Evolutionary conservation across 2,113 vertebrate species (phyloP).

Genomic region (Emberiza fucata): DNA sequence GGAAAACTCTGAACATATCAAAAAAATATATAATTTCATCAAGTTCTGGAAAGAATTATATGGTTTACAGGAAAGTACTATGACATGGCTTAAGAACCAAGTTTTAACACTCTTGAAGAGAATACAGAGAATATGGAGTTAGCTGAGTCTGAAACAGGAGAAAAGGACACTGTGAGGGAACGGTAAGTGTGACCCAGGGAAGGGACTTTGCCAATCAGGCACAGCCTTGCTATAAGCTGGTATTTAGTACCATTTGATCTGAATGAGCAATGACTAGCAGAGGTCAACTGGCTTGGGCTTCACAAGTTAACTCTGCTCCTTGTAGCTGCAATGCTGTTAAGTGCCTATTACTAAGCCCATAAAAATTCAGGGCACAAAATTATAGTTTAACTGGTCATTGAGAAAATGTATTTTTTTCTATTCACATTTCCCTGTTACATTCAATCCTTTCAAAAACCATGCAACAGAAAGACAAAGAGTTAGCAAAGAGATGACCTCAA

Average conservation of each 20-base stretch:
- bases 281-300: not conserved
- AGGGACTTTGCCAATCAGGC: not conserved
- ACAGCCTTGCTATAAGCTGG: not conserved
- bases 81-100: not conserved
- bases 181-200: not conserved
- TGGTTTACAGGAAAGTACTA: not conserved
- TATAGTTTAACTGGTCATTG: not conserved
- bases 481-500: not conserved
- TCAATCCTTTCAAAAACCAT: not conserved
- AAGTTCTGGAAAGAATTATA: not conserved
- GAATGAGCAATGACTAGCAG: not conserved
- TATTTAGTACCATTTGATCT: not conserved
- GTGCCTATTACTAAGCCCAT: not conserved
- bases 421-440: not conserved
- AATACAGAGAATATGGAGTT: not conserved
- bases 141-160: not conserved
- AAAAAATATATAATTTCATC: not conserved
- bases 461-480: not conserved
- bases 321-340: not conserved
- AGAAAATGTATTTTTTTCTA: not conserved
- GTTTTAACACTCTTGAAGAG: not conserved
- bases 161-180: not conserved
- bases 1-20: not conserved
- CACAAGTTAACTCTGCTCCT: not conserved
- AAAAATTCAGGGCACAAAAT: not conserved